phyloP scores from a whole-genome alignment of 2,888 invertebrate species.

The Protonemura montana region DNA sequence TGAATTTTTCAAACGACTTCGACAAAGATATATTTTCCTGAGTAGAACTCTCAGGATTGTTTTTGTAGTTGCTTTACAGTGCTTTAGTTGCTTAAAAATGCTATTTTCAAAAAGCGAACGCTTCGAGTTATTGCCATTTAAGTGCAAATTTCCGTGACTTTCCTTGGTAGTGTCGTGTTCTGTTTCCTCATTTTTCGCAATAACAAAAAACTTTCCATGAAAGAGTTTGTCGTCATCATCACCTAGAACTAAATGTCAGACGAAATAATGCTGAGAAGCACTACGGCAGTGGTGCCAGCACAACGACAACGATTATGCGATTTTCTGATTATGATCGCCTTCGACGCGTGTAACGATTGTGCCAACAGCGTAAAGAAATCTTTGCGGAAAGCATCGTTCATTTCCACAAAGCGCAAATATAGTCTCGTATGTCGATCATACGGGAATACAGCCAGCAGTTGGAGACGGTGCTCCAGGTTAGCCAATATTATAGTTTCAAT shows the following conservation, averaged over 20 bases:
- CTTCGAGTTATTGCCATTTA: not conserved
- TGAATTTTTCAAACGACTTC: not conserved
- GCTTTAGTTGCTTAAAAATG: not conserved
- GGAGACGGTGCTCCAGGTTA: not conserved
- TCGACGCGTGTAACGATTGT: not conserved
- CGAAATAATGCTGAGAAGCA: not conserved
- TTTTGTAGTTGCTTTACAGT: not conserved
- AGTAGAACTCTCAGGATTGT: not conserved
- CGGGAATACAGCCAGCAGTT: not conserved
- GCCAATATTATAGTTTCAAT: not conserved
- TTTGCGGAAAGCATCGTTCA: not conserved
- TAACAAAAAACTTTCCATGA: not conserved
- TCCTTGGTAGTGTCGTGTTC: not conserved
- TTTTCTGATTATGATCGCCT: not conserved
- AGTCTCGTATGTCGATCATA: not conserved
- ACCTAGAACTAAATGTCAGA: not conserved
- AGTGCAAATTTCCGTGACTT: not conserved
- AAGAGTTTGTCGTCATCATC: not conserved
- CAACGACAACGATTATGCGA: not conserved
- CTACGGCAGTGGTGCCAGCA: not conserved
- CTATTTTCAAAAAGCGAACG: not conserved
- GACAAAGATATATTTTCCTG: not conserved
- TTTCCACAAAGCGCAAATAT: not conserved
- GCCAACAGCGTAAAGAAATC: not conserved
- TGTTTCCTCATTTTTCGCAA: not conserved